These are phyloP conservation scores for Holothuria scabra DNA, from an alignment of 53 echinoderm and acorn worm genomes.

Conservation along the genomic window DNA sequence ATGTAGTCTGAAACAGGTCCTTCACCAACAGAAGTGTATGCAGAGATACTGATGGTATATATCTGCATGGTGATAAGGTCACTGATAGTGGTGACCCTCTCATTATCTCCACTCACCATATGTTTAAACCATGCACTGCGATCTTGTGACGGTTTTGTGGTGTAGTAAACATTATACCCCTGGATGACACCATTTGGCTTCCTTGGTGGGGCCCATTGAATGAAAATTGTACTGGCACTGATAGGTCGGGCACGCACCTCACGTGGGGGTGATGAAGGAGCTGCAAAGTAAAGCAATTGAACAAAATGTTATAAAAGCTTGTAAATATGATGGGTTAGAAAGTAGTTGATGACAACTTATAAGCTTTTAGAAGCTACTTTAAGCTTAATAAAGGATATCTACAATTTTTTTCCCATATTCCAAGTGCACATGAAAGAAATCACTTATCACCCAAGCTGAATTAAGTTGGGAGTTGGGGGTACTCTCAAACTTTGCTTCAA, in stretches of 20 bases:
- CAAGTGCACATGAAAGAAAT: too few species aligned
- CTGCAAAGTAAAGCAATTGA: constrained; percentile 39
- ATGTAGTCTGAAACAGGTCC: constrained; percentile 81
- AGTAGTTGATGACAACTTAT: too few species aligned
- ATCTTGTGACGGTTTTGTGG: constrained; percentile 69
- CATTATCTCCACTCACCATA: constrained; percentile 53
- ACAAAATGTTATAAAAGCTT: too few species aligned
- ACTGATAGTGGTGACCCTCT: constrained; percentile 79
- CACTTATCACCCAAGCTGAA: too few species aligned
- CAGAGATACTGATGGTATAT: constrained; percentile 88
- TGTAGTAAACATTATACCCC: constrained; percentile 92
- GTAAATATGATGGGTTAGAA: too few species aligned
- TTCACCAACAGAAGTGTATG: constrained; percentile 82
- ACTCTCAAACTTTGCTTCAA: too few species aligned
- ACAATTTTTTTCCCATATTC: too few species aligned
- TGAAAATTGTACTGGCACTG: constrained; percentile 92
- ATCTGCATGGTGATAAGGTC: constrained; percentile 87
- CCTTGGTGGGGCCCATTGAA: constrained; percentile 86
- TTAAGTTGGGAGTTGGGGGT: too few species aligned
- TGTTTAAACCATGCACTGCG: constrained; percentile 75
- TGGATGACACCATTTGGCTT: constrained; percentile 84
- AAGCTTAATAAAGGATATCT: too few species aligned
- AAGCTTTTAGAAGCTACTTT: too few species aligned
- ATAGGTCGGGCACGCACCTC: constrained; percentile 88
- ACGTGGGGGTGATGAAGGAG: constrained; percentile 77